These are phyloP conservation scores for Spea bombifrons DNA, from an alignment of 2,113 vertebrate species.

Conservation along the genomic window DNA sequence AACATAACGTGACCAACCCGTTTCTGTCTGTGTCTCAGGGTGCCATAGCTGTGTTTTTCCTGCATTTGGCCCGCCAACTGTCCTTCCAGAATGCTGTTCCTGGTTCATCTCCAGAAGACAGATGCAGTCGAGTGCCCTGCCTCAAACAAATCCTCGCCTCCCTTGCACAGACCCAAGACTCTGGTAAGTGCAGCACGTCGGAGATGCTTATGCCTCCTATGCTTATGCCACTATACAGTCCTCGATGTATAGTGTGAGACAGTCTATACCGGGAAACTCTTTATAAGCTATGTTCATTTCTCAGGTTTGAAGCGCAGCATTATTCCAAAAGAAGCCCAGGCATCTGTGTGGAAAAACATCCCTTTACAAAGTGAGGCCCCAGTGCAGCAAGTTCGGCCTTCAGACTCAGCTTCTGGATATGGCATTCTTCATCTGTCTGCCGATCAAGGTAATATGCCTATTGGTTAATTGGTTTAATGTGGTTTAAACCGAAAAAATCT, in stretches of 20 bases:
- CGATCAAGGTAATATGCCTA: neutral
- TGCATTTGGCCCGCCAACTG: slow-evolving; percentile 71
- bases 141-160: slow-evolving; percentile 59
- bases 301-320: neutral
- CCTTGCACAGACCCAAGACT: slow-evolving; percentile 53
- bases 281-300: neutral
- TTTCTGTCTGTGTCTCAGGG: slow-evolving; percentile 56
- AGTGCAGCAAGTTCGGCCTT: neutral
- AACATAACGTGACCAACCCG: slow-evolving; percentile 12
- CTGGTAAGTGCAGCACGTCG: slow-evolving; percentile 7
- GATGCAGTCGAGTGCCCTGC: slow-evolving; percentile 3
- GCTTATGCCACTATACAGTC: no score
- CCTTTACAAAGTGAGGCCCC: neutral
- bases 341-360: slow-evolving; percentile 12
- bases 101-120: slow-evolving; percentile 48
- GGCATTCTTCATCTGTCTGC: slow-evolving; percentile 5
- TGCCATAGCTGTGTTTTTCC: slow-evolving; percentile 65
- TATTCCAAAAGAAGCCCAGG: slow-evolving; percentile 10
- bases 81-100: slow-evolving; percentile 62
- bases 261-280: no score
- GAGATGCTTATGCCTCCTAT: no score
- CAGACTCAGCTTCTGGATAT: slow-evolving; percentile 8
- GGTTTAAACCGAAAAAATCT: neutral
- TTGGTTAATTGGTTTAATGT: neutral
- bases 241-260: no score